These are phyloP conservation scores for Spodoptera littoralis DNA, from an alignment of 2,888 invertebrate genomes.

Conservation along the genomic window DNA sequence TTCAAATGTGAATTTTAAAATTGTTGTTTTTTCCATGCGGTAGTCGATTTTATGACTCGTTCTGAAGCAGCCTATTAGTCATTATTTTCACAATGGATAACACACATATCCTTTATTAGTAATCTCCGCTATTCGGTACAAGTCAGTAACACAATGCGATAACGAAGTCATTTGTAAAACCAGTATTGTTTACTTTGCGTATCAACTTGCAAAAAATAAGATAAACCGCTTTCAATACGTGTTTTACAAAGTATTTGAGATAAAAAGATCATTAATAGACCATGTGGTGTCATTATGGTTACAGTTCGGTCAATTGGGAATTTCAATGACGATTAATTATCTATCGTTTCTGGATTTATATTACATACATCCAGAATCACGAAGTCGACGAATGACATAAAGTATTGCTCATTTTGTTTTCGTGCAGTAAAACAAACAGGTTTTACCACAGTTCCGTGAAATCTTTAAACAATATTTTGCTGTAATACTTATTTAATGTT, in stretches of 20 bases:
- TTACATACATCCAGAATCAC: constrained; percentile 57
- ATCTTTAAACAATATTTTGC: constrained; percentile 17
- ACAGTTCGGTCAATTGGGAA: constrained; percentile 38
- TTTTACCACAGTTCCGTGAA: constrained; percentile 31
- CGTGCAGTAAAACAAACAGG: constrained; percentile 16
- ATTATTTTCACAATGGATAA: no score
- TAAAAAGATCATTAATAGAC: constrained; percentile 62
- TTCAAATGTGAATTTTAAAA: no score
- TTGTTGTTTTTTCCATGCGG: no score
- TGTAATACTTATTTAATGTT: background rate
- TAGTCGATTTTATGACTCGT: no score
- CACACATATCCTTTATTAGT: no score
- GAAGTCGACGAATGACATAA: constrained; percentile 38
- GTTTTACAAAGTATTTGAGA: constrained; percentile 46
- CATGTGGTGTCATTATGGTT: constrained; percentile 45
- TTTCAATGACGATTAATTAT: constrained; percentile 50
- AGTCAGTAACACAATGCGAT: constrained; percentile 3
- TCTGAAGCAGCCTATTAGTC: background rate
- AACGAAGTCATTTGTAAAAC: constrained; percentile 1
- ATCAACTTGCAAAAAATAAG: constrained; percentile 30
- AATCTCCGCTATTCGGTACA: background rate
- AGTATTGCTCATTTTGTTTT: constrained; percentile 33
- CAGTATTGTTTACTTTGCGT: constrained; percentile 5
- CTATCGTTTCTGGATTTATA: constrained; percentile 48
- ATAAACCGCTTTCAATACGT: constrained; percentile 16